Percentiles rank a stretch among this genome's conserved stretches.
Conservation (phyloP, 2,797 vertebrate species). For the Poeciliopsis paucimaculata region DNA sequence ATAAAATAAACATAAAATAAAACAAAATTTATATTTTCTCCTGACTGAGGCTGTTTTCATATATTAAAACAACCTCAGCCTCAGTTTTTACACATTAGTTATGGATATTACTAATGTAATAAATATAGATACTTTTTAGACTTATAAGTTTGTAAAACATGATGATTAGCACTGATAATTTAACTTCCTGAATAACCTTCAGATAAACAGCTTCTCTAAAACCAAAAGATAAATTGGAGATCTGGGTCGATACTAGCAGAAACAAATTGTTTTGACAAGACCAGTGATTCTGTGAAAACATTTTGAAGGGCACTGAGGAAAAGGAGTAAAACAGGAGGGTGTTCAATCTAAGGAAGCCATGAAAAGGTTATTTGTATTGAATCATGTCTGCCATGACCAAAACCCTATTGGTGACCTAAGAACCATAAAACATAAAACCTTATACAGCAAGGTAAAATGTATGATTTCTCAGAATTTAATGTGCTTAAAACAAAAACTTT, state of each 20-base stretch:
- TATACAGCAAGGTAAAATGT: constrained; percentile 40
- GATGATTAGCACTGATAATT: background rate
- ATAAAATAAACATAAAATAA: background rate
- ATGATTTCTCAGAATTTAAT: constrained; percentile 23
- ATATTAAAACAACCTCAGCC: background rate
- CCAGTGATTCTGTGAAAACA: background rate
- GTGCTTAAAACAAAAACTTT: constrained; percentile 46
- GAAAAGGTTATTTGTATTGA: constrained; percentile 24
- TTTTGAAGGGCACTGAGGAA: constrained; percentile 3
- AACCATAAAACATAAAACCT: constrained; percentile 49
- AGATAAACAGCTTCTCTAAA: background rate
- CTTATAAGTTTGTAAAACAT: background rate
- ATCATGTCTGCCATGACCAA: background rate
- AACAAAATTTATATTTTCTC: background rate
- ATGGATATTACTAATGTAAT: background rate
- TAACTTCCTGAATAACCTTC: background rate
- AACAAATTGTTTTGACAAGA: background rate
- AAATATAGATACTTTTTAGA: background rate
- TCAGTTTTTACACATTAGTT: background rate
- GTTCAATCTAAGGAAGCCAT: background rate
- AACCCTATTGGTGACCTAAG: constrained; percentile 1
- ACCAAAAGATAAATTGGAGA: background rate
- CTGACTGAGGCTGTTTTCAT: background rate
- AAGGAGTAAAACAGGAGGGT: background rate
- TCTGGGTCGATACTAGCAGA: too few species aligned